Conservation (phyloP, 2,113 vertebrate species). For the Pelodiscus sinensis region DNA sequence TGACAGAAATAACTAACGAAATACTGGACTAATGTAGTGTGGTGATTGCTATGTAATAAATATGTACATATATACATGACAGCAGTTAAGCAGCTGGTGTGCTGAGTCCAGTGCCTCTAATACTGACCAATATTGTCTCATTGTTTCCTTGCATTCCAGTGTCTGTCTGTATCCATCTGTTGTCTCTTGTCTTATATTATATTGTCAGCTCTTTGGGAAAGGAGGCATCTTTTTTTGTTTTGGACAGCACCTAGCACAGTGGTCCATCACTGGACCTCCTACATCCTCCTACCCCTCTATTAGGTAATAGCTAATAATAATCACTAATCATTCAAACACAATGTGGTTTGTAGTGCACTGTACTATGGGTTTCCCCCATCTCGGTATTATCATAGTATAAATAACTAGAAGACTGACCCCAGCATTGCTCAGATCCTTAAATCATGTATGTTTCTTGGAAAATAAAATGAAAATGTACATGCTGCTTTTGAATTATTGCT, state of each 20-base stretch:
- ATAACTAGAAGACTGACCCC: background rate
- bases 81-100: background rate
- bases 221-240: rapidly evolving
- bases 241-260: background rate
- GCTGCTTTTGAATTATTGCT: too few relatives aligned
- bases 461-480: too few relatives aligned
- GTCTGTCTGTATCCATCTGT: background rate
- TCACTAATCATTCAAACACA: background rate
- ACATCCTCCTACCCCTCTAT: rapidly evolving
- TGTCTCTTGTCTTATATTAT: background rate
- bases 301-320: background rate
- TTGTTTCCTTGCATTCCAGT: background rate
- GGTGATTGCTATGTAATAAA: background rate
- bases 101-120: background rate
- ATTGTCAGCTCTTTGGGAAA: background rate
- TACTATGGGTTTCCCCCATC: background rate
- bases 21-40: background rate
- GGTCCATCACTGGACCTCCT: background rate
- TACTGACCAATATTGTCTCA: background rate
- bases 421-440: too few relatives aligned
- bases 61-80: background rate
- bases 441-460: too few relatives aligned
- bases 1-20: background rate
- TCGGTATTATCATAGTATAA: background rate
- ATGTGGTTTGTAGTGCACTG: background rate